Conservation (phyloP, 1,140 invertebrate species). For the Antheraea mylitta region DNA sequence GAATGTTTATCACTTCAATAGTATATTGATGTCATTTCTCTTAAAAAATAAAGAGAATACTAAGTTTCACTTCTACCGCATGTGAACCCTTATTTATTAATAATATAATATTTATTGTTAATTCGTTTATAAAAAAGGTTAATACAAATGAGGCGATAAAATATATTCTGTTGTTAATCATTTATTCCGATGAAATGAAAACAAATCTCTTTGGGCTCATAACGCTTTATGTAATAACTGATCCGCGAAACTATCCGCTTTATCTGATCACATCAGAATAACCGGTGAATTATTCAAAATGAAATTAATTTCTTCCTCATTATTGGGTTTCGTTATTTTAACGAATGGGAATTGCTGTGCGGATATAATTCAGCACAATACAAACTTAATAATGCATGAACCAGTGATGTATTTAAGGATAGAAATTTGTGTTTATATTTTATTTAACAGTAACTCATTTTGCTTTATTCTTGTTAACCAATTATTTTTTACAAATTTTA, state of each 20-base stretch:
- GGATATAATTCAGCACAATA: conserved; percentile 23
- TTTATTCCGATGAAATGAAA: background rate
- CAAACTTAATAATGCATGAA: conserved; percentile 13
- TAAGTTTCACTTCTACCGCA: no score
- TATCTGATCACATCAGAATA: conserved; percentile 5
- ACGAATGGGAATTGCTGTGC: conserved; percentile 27
- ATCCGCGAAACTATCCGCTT: conserved; percentile 6
- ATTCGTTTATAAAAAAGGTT: background rate
- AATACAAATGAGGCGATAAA: background rate
- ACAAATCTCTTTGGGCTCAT: background rate
- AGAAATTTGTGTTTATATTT: no score
- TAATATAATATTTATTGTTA: background rate
- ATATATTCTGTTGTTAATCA: background rate
- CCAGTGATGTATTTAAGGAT: no score
- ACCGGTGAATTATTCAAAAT: conserved; percentile 9
- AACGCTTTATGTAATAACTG: background rate
- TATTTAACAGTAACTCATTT: no score
- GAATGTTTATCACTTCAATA: no score
- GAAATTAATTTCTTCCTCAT: conserved; percentile 26
- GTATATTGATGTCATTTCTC: no score
- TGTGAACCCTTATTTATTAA: background rate
- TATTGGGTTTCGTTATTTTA: conserved; percentile 20
- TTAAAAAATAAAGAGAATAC: no score
- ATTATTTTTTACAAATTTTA: no score
- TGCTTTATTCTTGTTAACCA: no score